phyloP scores from a whole-genome alignment of 2,888 invertebrate genomes.

The Labia minor region DNA sequence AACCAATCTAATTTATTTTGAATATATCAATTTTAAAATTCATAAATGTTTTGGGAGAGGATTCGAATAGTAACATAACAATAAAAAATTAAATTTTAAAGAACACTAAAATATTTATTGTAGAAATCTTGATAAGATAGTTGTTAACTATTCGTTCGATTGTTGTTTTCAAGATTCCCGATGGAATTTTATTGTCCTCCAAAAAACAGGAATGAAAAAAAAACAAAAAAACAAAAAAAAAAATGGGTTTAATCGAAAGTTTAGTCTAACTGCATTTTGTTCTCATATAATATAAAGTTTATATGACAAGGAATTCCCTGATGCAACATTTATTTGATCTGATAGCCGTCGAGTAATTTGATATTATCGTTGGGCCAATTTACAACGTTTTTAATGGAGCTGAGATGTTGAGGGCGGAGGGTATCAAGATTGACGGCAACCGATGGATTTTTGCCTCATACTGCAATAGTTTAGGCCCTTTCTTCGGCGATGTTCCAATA shows the following conservation, averaged over 20 bases:
- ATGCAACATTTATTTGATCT: constrained; percentile 2
- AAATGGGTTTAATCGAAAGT: not conserved
- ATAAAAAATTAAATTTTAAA: too few relatives aligned
- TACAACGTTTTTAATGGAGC: not conserved
- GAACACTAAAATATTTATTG: too few relatives aligned
- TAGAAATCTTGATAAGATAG: too few relatives aligned
- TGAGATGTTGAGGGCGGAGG: constrained; percentile 5
- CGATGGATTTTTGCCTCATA: too few relatives aligned
- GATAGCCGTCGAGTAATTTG: not conserved
- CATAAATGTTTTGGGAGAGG: too few relatives aligned
- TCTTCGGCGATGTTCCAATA: too few relatives aligned
- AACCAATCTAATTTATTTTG: too few relatives aligned
- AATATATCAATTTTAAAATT: too few relatives aligned
- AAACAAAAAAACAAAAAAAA: too few relatives aligned
- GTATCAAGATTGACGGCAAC: not conserved
- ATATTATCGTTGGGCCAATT: not conserved
- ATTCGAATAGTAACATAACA: too few relatives aligned
- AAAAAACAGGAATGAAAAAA: too few relatives aligned
- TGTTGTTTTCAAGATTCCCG: not conserved
- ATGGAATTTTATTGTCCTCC: not conserved
- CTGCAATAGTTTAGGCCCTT: too few relatives aligned
- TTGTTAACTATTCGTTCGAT: not conserved
- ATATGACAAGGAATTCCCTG: constrained; percentile 1
- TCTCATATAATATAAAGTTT: constrained; percentile 3
- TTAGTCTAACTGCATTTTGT: not conserved